Evolutionary conservation across 2,888 invertebrate species (phyloP).

Genomic region (Bembecia ichneumoniformis): DNA sequence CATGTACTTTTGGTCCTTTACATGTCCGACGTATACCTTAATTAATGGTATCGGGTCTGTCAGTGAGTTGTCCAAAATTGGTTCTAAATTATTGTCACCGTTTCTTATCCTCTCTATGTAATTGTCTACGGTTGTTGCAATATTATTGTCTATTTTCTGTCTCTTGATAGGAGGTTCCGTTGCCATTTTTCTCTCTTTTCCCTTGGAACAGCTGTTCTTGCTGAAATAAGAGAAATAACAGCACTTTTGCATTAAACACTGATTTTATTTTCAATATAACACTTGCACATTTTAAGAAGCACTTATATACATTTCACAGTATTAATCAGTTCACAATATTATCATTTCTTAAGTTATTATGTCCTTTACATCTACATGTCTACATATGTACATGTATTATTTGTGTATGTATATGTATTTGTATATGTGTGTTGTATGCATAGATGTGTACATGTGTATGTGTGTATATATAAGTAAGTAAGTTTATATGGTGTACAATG

Average conservation of each 20-base stretch:
- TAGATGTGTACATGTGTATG: no score
- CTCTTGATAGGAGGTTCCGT: constrained; percentile 39
- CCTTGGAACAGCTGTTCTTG: background rate
- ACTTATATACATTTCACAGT: no score
- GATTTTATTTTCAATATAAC: constrained; percentile 4
- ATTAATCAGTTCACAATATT: no score
- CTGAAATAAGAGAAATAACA: constrained; percentile 56
- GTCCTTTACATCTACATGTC: no score
- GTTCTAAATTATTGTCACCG: constrained; percentile 39
- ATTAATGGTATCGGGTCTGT: constrained; percentile 56
- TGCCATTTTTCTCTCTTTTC: constrained; percentile 3
- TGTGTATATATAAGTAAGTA: no score
- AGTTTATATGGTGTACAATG: no score
- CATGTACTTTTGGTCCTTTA: constrained; percentile 74
- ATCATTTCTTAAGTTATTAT: no score
- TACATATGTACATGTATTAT: no score
- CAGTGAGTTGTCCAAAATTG: constrained; percentile 72
- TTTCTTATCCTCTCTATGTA: constrained; percentile 26
- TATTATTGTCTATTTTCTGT: constrained; percentile 17
- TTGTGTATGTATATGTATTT: no score
- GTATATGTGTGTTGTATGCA: no score
- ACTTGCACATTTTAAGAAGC: background rate
- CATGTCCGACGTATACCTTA: constrained; percentile 73
- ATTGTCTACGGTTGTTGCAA: constrained; percentile 21
- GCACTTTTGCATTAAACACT: constrained; percentile 47